phyloP scores from a whole-genome alignment of 2,113 vertebrate species.

The Alligator sinensis region DNA sequence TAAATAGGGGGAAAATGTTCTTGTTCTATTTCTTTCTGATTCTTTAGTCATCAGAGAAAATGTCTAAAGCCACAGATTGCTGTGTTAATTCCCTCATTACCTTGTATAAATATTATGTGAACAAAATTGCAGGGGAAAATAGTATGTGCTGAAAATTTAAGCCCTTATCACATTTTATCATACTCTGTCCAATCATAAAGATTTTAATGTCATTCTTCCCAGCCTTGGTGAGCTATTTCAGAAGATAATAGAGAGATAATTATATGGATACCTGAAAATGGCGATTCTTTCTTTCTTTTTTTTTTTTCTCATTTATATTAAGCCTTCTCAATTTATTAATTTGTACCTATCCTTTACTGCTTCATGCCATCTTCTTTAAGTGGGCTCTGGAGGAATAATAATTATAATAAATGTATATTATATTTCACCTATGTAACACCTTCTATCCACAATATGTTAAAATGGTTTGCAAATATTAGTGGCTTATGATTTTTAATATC shows the following conservation, averaged over 20 bases:
- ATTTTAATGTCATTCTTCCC: background rate
- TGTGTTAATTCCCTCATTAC: background rate
- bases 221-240: background rate
- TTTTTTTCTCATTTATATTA: background rate
- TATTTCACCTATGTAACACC: conserved; percentile 4
- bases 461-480: background rate
- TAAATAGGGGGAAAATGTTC: accelerated
- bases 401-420: background rate
- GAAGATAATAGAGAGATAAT: background rate
- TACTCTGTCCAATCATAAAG: background rate
- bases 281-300: accelerated
- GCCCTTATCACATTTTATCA: background rate
- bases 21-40: background rate
- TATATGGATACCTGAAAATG: background rate
- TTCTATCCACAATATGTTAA: background rate
- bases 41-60: background rate
- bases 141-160: background rate
- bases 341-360: background rate
- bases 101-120: background rate
- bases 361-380: background rate
- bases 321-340: background rate
- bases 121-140: background rate
- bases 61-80: background rate
- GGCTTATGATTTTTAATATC: background rate
- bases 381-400: background rate